Evolutionary conservation across 2,888 invertebrate species (phyloP).

Genomic region (Pammene aurita): DNA sequence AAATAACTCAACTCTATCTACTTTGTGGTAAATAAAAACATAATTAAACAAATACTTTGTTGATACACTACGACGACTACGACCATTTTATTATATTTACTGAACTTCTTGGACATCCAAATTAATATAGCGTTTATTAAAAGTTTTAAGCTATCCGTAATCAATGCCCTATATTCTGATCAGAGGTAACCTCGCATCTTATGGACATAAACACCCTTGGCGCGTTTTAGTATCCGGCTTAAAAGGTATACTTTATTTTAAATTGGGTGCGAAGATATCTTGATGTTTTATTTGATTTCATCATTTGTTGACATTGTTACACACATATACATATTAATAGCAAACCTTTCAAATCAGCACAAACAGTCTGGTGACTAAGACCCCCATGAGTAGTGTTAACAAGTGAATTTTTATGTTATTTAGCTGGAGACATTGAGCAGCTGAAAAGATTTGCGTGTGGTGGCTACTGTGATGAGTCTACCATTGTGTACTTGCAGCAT

Average conservation of each 20-base stretch:
- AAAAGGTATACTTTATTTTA: conserved; percentile 84
- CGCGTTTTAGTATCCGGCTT: conserved; percentile 93
- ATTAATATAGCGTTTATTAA: conserved; percentile 8
- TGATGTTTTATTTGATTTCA: conserved; percentile 17
- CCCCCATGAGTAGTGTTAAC: not conserved
- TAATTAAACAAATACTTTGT: conserved; percentile 19
- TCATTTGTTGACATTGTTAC: conserved; percentile 6
- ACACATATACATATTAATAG: not conserved
- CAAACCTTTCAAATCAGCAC: not conserved
- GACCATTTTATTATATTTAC: not conserved
- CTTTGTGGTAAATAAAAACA: conserved; percentile 11
- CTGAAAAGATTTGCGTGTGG: conserved; percentile 92
- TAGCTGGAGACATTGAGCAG: conserved; percentile 91
- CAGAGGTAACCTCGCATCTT: conserved; percentile 93
- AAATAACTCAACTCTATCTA: not conserved
- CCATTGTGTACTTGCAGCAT: conserved; percentile 93
- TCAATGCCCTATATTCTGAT: conserved; percentile 96
- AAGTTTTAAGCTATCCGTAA: conserved; percentile 61
- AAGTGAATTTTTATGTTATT: conserved; percentile 47
- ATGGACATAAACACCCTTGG: conserved; percentile 94
- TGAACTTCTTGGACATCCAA: conserved; percentile 2
- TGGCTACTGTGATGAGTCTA: conserved; percentile 92
- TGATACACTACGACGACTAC: too few relatives aligned
- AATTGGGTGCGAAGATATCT: not conserved
- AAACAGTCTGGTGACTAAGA: not conserved